phyloP scores from a whole-genome alignment of 2,797 vertebrate genomes.

The Galagoides demidoff region DNA sequence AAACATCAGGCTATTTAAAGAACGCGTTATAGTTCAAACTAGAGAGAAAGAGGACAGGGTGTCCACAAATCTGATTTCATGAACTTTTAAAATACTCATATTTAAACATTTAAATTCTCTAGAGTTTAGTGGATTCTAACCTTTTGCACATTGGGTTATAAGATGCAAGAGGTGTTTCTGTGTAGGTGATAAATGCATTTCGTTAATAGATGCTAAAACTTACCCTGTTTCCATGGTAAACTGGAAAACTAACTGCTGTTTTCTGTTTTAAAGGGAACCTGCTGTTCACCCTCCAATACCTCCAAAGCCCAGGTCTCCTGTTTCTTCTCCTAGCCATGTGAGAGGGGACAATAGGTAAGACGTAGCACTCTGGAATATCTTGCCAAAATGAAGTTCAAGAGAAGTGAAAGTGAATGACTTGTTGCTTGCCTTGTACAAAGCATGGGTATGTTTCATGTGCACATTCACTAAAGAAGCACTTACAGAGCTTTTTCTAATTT shows the following conservation, averaged over 20 bases:
- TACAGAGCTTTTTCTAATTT: background rate
- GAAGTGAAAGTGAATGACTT: background rate
- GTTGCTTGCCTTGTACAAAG: background rate
- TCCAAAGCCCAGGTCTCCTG: slow-evolving; percentile 75
- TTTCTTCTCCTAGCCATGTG: slow-evolving; percentile 57
- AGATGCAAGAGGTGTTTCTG: background rate
- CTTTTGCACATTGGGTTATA: background rate
- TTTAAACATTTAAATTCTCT: slow-evolving; percentile 23
- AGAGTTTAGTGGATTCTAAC: background rate
- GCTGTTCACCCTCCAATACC: slow-evolving; percentile 81
- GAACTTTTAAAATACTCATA: background rate
- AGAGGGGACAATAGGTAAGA: slow-evolving; percentile 71
- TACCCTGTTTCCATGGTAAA: slow-evolving; percentile 39
- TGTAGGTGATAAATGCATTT: background rate
- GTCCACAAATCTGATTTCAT: slow-evolving; percentile 7
- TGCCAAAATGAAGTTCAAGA: background rate
- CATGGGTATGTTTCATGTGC: background rate
- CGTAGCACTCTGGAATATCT: background rate
- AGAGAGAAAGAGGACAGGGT: background rate
- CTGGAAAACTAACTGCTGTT: slow-evolving; percentile 50
- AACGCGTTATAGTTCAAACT: background rate
- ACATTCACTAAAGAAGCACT: background rate
- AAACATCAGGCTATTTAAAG: slow-evolving; percentile 45
- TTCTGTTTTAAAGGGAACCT: slow-evolving; percentile 81
- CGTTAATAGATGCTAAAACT: slow-evolving; percentile 22